A percentile compares a stretch with the other conserved stretches of the same genome.
These are phyloP conservation scores for Ceratitis capitata DNA, from an alignment of 1,140 invertebrate species.

Conservation along the genomic window DNA sequence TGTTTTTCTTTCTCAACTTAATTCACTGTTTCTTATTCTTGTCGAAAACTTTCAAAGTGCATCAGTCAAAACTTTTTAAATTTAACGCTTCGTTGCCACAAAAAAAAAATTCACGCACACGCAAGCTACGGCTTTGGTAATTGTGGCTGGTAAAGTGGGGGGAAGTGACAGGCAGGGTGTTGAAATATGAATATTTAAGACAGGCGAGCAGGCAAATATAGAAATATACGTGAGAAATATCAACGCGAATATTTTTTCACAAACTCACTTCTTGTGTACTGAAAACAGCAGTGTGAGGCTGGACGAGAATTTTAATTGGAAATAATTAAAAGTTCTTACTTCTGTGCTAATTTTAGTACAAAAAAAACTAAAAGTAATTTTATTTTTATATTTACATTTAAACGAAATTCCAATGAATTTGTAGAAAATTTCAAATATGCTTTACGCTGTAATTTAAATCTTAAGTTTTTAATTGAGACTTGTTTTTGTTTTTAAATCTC, in stretches of 20 bases:
- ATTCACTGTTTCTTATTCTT: not conserved
- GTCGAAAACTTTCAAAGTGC: slow-evolving; percentile 12
- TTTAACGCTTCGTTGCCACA: slow-evolving; percentile 10
- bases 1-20: not conserved
- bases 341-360: no score
- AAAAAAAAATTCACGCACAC: not conserved
- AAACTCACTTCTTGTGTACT: not conserved
- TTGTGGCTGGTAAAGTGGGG: not conserved
- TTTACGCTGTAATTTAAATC: no score
- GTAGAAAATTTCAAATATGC: no score
- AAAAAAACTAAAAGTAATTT: no score
- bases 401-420: no score
- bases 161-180: not conserved
- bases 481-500: no score
- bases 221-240: not conserved
- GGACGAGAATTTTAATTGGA: no score
- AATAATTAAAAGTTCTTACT: no score
- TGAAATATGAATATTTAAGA: not conserved
- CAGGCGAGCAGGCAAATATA: no score
- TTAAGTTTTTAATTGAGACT: no score
- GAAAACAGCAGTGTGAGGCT: no score
- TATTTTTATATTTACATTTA: no score
- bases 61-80: slow-evolving; percentile 23
- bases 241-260: not conserved
- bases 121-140: not conserved